Evolutionary conservation across 2,113 vertebrate genomes (phyloP).

Genomic region (Lophotis ruficrista): DNA sequence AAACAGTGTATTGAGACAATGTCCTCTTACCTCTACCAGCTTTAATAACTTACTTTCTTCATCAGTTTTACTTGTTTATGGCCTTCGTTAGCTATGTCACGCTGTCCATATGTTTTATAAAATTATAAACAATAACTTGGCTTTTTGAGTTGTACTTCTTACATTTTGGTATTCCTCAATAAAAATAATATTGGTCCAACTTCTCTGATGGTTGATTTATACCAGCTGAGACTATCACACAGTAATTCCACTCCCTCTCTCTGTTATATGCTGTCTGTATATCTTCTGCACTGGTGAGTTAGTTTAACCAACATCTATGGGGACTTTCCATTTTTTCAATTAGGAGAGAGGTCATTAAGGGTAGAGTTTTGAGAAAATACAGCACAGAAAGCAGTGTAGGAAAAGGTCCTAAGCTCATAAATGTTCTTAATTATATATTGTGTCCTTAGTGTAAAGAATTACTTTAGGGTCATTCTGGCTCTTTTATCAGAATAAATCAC

Average conservation of each 20-base stretch:
- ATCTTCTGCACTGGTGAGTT: background rate
- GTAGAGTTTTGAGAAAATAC: constrained; percentile 60
- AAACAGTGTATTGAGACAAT: background rate
- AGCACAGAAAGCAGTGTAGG: constrained; percentile 45
- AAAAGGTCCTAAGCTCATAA: constrained; percentile 51
- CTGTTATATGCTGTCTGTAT: background rate
- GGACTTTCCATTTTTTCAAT: constrained; percentile 37
- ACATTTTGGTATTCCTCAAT: background rate
- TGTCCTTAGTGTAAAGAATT: constrained; percentile 53
- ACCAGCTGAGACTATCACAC: background rate
- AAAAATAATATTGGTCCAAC: background rate
- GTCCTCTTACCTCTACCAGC: background rate
- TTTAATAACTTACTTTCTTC: background rate
- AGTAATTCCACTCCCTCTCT: background rate
- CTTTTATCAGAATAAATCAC: constrained; percentile 71
- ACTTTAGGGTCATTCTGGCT: constrained; percentile 30
- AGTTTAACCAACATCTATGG: constrained; percentile 2
- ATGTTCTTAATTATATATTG: constrained; percentile 50
- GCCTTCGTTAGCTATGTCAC: background rate
- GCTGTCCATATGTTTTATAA: background rate
- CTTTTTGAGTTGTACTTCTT: background rate
- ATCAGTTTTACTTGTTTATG: background rate
- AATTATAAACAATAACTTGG: background rate
- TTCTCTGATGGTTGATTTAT: background rate
- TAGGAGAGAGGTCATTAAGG: constrained; percentile 52